phyloP scores from a whole-genome alignment of 2,797 vertebrate species.

The Scarus forsteni region DNA sequence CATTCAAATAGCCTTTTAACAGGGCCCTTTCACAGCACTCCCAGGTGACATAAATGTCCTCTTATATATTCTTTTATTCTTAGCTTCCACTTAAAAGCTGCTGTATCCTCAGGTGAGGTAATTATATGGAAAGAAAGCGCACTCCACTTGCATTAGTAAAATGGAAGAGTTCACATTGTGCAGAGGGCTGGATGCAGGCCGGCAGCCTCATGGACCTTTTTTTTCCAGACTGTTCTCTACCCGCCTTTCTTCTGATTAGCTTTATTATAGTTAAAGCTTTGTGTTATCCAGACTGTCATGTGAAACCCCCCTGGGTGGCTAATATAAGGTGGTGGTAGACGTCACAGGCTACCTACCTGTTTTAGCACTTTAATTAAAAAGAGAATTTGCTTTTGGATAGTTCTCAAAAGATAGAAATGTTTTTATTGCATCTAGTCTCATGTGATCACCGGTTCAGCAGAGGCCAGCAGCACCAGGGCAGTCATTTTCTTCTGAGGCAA shows the following conservation, averaged over 20 bases:
- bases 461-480: constrained; percentile 8
- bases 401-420: constrained; percentile 6
- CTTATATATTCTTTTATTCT: constrained; percentile 24
- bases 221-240: neutral
- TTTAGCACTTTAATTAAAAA: neutral
- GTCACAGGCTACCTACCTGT: neutral
- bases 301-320: neutral
- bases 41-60: constrained; percentile 37
- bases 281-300: constrained; percentile 8
- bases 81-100: constrained; percentile 17
- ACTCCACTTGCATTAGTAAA: neutral
- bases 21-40: constrained; percentile 23
- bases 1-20: constrained; percentile 32
- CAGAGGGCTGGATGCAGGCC: neutral
- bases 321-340: neutral
- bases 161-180: constrained; percentile 10
- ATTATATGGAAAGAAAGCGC: neutral
- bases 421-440: constrained; percentile 1
- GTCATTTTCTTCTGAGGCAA: constrained; percentile 22
- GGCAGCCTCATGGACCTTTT: neutral
- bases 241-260: neutral
- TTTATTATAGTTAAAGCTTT: neutral
- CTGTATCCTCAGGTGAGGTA: constrained; percentile 25
- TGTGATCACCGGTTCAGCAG: neutral
- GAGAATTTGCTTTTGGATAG: constrained; percentile 7